Base-by-base conservation (phyloP, 2,888 invertebrate genomes). In the Phytoseiulus persimilis region DNA sequence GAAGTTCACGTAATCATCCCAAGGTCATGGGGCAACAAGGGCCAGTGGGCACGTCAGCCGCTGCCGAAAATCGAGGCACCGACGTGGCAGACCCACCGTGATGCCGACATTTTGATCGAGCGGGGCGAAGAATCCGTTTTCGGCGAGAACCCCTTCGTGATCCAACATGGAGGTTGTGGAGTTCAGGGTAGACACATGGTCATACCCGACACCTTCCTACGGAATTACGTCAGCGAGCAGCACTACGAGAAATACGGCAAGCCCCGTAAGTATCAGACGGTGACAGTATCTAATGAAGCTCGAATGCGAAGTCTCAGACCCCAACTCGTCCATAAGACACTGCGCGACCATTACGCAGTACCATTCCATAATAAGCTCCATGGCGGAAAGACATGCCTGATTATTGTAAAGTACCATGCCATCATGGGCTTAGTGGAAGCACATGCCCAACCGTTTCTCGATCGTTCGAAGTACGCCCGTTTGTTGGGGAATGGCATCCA, bases 141-240 rank as follows among this genome's bases (percentile, higher is more conserved):
- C 32, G 90, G 90, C 28, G 90, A 90, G 11, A 83, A 90, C 0
- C 91, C 91, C 2, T 90, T 90, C 46, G 90, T 91, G 0, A 32
- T 90, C 31, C 91, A 91, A 90, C 90, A 90, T 39, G 91, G 90
- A 23, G 90, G 90, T 28, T 91, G 91, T 89, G 91, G 91, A 23
- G 90, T 91, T 14, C 89, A 89, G 0, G 91, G 90, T n/a, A 84
- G 83, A 39, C 90, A 90, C n/a, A 90, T 91, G 2, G 83, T 84
- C 28, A 28, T 91, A 45, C 90, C 90, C 0, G 65, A 83, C 23
- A 39, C 65, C 9, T 91, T 90, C 83, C 28, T 91, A 32, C 83
- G 65, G 18, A 89, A 89, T 32, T 46, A 83, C 6, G 32, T 32
- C 28, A 90, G 89, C 0, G 14, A 92, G 83, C 91, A 92, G 90